A percentile compares a stretch with the other conserved stretches of the same genome.
phyloP scores from a whole-genome alignment of 2,113 vertebrate species.

The Anolis carolinensis region DNA sequence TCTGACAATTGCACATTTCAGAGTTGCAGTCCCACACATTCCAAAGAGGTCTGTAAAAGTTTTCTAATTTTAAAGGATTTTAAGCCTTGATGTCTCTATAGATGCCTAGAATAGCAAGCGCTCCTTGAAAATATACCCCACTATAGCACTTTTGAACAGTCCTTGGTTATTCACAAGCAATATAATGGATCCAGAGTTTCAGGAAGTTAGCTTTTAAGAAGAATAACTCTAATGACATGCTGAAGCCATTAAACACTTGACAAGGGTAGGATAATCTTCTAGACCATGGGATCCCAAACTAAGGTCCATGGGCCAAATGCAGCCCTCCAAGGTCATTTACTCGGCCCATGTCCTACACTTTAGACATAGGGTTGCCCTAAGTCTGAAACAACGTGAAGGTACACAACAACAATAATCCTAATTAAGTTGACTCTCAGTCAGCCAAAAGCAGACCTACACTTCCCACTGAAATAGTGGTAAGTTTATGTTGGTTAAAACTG shows the following conservation, averaged over 20 bases:
- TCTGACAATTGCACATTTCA: neutral
- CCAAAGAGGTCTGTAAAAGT: neutral
- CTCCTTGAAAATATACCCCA: slow-evolving; percentile 23
- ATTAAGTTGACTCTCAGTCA: too few species aligned
- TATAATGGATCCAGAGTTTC: slow-evolving; percentile 7
- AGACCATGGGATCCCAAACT: too few species aligned
- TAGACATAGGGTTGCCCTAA: too few species aligned
- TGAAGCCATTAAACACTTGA: neutral
- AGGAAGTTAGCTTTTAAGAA: neutral
- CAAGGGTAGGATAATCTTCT: neutral
- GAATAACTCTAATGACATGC: neutral
- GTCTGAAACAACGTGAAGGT: too few species aligned
- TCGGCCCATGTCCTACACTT: too few species aligned
- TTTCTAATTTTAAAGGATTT: neutral
- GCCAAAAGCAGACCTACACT: too few species aligned
- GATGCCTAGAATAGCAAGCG: rapidly evolving
- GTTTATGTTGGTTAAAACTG: too few species aligned
- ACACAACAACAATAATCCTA: too few species aligned
- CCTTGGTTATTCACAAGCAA: slow-evolving; percentile 50
- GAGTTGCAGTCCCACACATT: rapidly evolving
- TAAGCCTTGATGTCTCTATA: neutral
- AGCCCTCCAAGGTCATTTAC: too few species aligned
- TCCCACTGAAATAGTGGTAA: too few species aligned
- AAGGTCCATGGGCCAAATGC: too few species aligned
- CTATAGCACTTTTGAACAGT: slow-evolving; percentile 45